phyloP scores from a whole-genome alignment of 2,888 invertebrate species.

The Drosophila acutilabella region DNA sequence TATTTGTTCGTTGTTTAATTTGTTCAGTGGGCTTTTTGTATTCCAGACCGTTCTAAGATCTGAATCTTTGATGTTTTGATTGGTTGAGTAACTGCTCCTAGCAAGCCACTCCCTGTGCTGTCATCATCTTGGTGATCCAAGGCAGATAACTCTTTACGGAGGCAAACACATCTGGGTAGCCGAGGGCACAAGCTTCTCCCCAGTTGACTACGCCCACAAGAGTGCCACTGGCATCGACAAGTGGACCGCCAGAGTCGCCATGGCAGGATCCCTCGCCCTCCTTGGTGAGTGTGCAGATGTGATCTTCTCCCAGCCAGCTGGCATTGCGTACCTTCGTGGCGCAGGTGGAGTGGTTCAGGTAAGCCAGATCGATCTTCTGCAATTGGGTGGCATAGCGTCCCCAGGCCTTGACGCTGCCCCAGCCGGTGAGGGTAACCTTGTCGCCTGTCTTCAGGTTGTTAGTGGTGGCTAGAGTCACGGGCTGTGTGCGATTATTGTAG shows the following conservation, averaged over 20 bases:
- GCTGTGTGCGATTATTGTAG: slow-evolving; percentile 86
- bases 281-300: slow-evolving; percentile 87
- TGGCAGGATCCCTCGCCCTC: slow-evolving; percentile 86
- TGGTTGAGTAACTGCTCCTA: slow-evolving; percentile 33
- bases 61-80: background rate
- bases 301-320: slow-evolving; percentile 86
- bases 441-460: slow-evolving; percentile 86
- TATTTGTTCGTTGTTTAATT: slow-evolving; percentile 42
- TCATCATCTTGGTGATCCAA: slow-evolving; percentile 76
- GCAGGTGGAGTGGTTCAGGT: slow-evolving; percentile 85
- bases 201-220: slow-evolving; percentile 84
- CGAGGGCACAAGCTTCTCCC: slow-evolving; percentile 84
- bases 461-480: slow-evolving; percentile 86
- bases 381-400: slow-evolving; percentile 86
- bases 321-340: slow-evolving; percentile 85
- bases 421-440: slow-evolving; percentile 87
- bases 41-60: background rate
- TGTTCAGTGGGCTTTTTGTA: background rate
- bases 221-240: slow-evolving; percentile 69
- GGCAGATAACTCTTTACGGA: slow-evolving; percentile 77
- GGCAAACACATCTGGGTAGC: slow-evolving; percentile 83
- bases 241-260: slow-evolving; percentile 84
- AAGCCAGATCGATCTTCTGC: slow-evolving; percentile 86
- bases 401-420: slow-evolving; percentile 86
- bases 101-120: slow-evolving; percentile 51